These are phyloP conservation scores for Actinernus sp. DNA, from an alignment of 92 coral and sea anemone genomes.

Conservation along the genomic window DNA sequence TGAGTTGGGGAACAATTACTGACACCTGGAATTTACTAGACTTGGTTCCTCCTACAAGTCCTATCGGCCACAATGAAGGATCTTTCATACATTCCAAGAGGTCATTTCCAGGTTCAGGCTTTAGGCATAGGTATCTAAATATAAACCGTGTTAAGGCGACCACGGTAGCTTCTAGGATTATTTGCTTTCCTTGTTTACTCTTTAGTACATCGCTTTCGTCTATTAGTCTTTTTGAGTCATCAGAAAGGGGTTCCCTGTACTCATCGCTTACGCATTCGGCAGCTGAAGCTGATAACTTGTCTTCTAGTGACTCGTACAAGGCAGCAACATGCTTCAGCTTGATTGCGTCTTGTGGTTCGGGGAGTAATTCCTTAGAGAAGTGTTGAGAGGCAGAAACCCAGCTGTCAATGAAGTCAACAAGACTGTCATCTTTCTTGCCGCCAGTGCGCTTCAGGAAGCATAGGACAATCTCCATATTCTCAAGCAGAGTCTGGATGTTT, in stretches of 20 bases:
- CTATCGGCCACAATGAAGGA: conserved; percentile 89
- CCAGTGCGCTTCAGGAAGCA: conserved; percentile 82
- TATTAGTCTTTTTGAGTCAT: conserved; percentile 25
- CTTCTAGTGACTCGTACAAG: conserved; percentile 91
- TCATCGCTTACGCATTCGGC: conserved; percentile 67
- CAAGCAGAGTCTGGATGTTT: conserved; percentile 74
- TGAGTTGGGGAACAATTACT: conserved; percentile 3
- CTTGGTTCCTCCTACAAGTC: conserved; percentile 19
- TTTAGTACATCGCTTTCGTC: conserved; percentile 3
- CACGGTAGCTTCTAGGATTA: conserved; percentile 39
- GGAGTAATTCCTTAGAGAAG: conserved; percentile 78
- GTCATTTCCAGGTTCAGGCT: conserved; percentile 61
- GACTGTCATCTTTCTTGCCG: conserved; percentile 70
- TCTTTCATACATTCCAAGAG: conserved; percentile 72
- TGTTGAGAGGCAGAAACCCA: conserved; percentile 84
- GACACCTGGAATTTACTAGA: not conserved
- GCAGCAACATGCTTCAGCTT: conserved; percentile 87
- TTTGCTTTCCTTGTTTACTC: conserved; percentile 16
- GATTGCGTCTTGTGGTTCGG: conserved; percentile 75
- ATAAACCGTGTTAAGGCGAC: conserved; percentile 91
- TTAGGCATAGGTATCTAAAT: conserved; percentile 84
- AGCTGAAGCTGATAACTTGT: conserved; percentile 80
- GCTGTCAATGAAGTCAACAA: conserved; percentile 74
- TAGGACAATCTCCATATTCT: conserved; percentile 89
- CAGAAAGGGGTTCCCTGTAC: conserved; percentile 29